These are phyloP conservation scores for Tragelaphus buxtoni DNA, from an alignment of 2,113 vertebrate genomes.

Conservation along the genomic window DNA sequence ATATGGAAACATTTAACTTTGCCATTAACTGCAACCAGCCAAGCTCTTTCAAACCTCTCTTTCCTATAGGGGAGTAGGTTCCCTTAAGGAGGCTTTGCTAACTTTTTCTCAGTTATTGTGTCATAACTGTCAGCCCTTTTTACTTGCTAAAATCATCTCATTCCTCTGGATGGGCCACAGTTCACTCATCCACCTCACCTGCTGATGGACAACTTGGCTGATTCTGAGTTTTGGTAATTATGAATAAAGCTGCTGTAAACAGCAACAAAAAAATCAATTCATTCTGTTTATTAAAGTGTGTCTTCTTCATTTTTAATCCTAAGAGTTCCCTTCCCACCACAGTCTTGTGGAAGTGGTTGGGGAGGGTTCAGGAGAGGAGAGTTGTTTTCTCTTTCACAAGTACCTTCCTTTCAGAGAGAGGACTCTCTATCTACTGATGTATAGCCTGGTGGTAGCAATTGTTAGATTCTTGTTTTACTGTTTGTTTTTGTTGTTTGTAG, in stretches of 20 bases:
- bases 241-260: neutral
- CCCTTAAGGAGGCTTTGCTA: neutral
- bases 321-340: neutral
- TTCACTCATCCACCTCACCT: neutral
- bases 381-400: neutral
- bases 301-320: neutral
- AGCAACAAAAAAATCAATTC: neutral
- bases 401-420: neutral
- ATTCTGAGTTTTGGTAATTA: neutral
- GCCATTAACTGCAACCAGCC: neutral
- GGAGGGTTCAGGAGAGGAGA: neutral
- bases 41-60: neutral
- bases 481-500: neutral
- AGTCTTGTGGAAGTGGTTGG: neutral
- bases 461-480: neutral
- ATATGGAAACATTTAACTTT: neutral
- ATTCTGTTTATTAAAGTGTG: neutral
- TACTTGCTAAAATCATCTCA: neutral
- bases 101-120: neutral
- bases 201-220: neutral
- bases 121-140: neutral
- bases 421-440: neutral
- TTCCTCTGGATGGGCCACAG: neutral
- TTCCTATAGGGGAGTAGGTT: neutral
- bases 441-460: neutral